Evolutionary conservation across 2,113 vertebrate genomes (phyloP), one percentile per base, ranked within the genome.

Genomic region (Corythornis madagascariensis): DNA sequence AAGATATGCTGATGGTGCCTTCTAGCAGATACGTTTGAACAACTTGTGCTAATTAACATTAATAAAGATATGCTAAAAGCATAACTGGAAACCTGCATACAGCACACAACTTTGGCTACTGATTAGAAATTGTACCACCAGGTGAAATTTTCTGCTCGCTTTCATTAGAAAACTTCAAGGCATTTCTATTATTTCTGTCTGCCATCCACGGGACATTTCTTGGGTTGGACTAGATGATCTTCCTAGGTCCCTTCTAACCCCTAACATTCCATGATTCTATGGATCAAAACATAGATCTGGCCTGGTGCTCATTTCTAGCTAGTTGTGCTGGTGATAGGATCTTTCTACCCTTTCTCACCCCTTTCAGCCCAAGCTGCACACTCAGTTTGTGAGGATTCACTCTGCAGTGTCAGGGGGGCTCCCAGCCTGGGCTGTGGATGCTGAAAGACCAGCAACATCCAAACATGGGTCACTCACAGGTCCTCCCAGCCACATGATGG

Each of bases 41-140:
- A 90, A 75, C 69, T 65, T 28, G 25, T 70, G 80, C 83, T 95
- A 81, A 91, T 93, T 94, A 33, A 80, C 86, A 82, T 47, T 69
- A 90, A 94, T 90, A 96, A 93, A 92, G 86, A 86, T 3, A 65
- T 60, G 42, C 72, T 91, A 61, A 74, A 74, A 90, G 47, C 72
- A 33, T 50, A 86, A 47, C 35, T 73, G 55, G 66, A 93, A 89
- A n/a, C 9, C 28, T 63, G 69, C 31, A 48, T 89, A 48, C 53
- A 55, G 45, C 20, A 12, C 40, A 43, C 22, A 61, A 1, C 42
- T 85, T 43, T 7, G 64, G 42, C 69, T 91, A 48, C 75, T 77
- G 56, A 20, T 8, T 56, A 69, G 15, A 83, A 83, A 64, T 56
- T 81, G 65, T 20, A 35, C 47, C 42, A 71, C 31, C 47, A 56